Percentiles rank a stretch among this genome's conserved stretches.
phyloP scores from a whole-genome alignment of 2,888 invertebrate species.

The Aphodius sticticus region DNA sequence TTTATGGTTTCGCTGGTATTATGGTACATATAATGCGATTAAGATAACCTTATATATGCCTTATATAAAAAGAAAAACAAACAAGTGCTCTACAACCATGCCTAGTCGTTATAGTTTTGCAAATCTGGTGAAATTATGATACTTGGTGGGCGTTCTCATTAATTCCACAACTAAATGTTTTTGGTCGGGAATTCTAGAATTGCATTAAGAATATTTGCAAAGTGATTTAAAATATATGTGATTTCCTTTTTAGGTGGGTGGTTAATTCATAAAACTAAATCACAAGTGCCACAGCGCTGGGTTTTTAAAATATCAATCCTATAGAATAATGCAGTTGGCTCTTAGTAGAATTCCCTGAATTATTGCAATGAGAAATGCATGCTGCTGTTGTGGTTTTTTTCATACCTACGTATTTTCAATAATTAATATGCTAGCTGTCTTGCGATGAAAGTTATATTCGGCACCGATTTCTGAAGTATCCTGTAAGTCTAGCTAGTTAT shows the following conservation, averaged over 20 bases:
- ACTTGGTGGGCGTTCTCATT: neutral
- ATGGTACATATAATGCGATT: neutral
- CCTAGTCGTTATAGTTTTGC: neutral
- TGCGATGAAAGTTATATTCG: no score
- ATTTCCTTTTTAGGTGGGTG: neutral
- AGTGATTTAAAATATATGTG: neutral
- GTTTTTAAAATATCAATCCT: neutral
- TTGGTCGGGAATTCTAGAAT: neutral
- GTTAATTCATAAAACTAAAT: neutral
- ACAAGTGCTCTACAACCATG: neutral
- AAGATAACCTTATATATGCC: neutral
- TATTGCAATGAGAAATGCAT: neutral
- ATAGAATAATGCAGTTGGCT: neutral
- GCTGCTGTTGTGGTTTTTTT: neutral
- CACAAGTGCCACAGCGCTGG: neutral
- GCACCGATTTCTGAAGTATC: no score
- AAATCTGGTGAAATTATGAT: neutral
- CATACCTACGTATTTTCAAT: no score
- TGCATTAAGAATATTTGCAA: neutral
- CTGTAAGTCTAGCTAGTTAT: no score
- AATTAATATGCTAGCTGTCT: no score
- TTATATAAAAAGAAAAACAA: neutral
- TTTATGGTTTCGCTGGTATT: neutral
- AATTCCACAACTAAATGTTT: neutral
- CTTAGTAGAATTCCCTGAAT: neutral